phyloP scores from a whole-genome alignment of 2,888 invertebrate genomes.

The Archips xylosteana region DNA sequence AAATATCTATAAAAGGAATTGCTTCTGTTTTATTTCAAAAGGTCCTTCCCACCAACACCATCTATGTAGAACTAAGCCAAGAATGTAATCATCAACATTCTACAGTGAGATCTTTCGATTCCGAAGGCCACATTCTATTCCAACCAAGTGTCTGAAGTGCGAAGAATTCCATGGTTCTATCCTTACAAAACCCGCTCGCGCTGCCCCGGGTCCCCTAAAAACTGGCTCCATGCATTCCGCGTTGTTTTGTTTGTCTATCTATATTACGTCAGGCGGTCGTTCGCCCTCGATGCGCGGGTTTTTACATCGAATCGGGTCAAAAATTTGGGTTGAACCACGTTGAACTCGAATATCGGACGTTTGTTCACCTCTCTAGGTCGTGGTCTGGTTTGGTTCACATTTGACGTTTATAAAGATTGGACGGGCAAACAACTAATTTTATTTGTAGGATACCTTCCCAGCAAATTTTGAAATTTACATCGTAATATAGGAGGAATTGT shows the following conservation, averaged over 20 bases:
- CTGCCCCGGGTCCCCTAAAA: constrained; percentile 48
- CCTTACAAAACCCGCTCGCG: background rate
- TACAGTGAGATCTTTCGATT: background rate
- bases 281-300: constrained; percentile 65
- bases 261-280: constrained; percentile 70
- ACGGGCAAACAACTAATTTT: background rate
- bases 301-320: constrained; percentile 78
- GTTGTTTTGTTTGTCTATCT: constrained; percentile 73
- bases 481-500: no score
- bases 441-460: background rate
- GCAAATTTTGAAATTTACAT: no score
- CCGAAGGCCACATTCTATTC: no score
- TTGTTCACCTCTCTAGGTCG: constrained; percentile 82
- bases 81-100: constrained; percentile 1
- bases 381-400: constrained; percentile 46
- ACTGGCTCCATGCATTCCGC: constrained; percentile 66
- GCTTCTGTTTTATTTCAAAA: no score
- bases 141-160: no score
- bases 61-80: background rate
- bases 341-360: constrained; percentile 67
- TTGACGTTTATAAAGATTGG: background rate
- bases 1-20: no score
- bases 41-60: no score
- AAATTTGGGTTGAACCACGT: constrained; percentile 76
- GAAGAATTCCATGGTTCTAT: no score